These are phyloP conservation scores for Fopius arisanus DNA, from an alignment of 1,140 invertebrate genomes.

Conservation along the genomic window DNA sequence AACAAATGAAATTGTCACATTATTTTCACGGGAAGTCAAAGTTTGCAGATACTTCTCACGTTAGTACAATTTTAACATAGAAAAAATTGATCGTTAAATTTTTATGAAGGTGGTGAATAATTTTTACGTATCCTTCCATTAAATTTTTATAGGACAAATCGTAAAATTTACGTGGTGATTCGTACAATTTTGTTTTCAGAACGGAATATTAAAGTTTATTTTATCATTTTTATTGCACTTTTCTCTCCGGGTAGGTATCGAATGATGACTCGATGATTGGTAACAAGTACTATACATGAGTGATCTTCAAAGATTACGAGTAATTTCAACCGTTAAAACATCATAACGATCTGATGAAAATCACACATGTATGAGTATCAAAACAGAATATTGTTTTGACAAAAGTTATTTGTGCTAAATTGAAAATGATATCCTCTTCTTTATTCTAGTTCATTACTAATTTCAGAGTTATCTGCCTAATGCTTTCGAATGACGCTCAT, in stretches of 20 bases:
- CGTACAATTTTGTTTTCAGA: too few relatives aligned
- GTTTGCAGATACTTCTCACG: too few relatives aligned
- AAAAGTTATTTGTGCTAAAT: slow-evolving; percentile 28
- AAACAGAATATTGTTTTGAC: slow-evolving; percentile 12
- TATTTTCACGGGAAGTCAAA: too few relatives aligned
- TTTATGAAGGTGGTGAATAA: too few relatives aligned
- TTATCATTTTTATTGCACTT: too few relatives aligned
- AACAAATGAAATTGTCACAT: too few relatives aligned
- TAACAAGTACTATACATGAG: neutral
- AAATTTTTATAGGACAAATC: too few relatives aligned
- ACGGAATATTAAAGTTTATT: too few relatives aligned
- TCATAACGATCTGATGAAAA: neutral
- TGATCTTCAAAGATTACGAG: neutral
- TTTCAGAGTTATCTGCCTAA: slow-evolving; percentile 50
- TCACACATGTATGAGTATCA: neutral
- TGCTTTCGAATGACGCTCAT: slow-evolving; percentile 52
- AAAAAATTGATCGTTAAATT: too few relatives aligned
- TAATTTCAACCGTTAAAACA: neutral
- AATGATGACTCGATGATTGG: neutral
- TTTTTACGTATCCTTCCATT: too few relatives aligned
- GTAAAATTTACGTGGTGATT: too few relatives aligned
- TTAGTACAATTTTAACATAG: too few relatives aligned
- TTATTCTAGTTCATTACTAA: slow-evolving; percentile 43
- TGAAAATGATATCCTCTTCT: slow-evolving; percentile 39
- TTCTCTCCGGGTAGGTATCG: neutral